A percentile compares a stretch with the other conserved stretches of the same genome.
Conservation (phyloP, 2,113 vertebrate species). For the Ctenomys sociabilis region DNA sequence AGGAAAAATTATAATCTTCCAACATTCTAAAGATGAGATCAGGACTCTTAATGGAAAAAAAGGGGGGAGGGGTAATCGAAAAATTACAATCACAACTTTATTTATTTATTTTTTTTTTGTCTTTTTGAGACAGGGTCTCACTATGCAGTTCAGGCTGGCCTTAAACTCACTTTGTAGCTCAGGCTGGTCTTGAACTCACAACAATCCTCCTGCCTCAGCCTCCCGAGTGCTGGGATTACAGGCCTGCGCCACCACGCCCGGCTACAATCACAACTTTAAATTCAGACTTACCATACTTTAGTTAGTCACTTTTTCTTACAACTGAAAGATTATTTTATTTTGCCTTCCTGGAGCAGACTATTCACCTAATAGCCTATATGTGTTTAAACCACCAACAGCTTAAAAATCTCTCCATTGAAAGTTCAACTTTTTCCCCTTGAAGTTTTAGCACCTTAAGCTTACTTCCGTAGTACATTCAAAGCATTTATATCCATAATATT, state of each 20-base stretch:
- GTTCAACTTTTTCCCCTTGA: not conserved
- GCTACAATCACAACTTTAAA: not conserved
- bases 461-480: not conserved
- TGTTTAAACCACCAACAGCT: not conserved
- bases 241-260: too few species aligned
- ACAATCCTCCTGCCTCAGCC: too few species aligned
- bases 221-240: too few species aligned
- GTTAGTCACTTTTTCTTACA: not conserved
- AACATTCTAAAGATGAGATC: not conserved
- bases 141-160: too few species aligned
- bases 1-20: conserved; percentile 23
- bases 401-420: conserved; percentile 33
- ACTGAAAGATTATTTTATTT: conserved; percentile 12
- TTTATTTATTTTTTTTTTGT: too few species aligned
- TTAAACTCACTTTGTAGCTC: too few species aligned
- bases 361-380: not conserved
- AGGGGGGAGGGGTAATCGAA: not conserved
- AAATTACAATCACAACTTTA: not conserved
- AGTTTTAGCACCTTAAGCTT: not conserved
- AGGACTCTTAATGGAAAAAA: not conserved
- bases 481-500: not conserved
- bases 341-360: not conserved
- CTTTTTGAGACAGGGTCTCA: too few species aligned
- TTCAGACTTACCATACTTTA: not conserved
- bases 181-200: too few species aligned